These are phyloP conservation scores for Mus spretus DNA, from an alignment of 2,797 vertebrate species.

Conservation along the genomic window DNA sequence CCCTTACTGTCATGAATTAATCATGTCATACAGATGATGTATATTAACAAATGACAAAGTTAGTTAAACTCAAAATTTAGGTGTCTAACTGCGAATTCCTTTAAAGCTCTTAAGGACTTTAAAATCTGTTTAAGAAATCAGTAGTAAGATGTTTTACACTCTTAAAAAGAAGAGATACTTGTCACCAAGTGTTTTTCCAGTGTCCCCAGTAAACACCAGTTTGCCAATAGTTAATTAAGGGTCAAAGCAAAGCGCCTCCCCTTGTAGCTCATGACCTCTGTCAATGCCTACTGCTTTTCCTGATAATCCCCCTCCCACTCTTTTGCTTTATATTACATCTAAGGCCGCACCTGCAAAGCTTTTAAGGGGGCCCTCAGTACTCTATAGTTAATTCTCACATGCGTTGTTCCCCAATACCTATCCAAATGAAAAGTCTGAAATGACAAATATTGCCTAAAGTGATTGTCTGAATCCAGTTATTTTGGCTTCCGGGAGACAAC, in stretches of 20 bases:
- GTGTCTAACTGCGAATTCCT: background rate
- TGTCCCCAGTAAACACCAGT: background rate
- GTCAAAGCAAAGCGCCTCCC: background rate
- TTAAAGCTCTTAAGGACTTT: background rate
- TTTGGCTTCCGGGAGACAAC: background rate
- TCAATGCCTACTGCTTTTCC: background rate
- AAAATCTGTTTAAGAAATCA: background rate
- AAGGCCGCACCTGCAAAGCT: background rate
- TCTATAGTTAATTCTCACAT: background rate
- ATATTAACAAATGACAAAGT: background rate
- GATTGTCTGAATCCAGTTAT: background rate
- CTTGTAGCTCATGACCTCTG: background rate
- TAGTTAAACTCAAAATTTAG: background rate
- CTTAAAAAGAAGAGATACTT: background rate
- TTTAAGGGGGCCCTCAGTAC: background rate
- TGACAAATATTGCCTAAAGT: background rate
- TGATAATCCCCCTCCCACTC: background rate
- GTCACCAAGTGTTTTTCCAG: background rate
- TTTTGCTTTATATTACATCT: background rate
- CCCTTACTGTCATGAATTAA: background rate
- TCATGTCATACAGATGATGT: background rate
- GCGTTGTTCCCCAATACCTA: background rate
- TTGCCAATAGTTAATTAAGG: background rate
- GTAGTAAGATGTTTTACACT: background rate
- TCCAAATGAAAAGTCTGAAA: conserved; percentile 5